Percentiles rank a stretch among this genome's conserved stretches.
These are phyloP conservation scores for Clusia tigrina DNA, from an alignment of 2,888 invertebrate genomes.

Conservation along the genomic window DNA sequence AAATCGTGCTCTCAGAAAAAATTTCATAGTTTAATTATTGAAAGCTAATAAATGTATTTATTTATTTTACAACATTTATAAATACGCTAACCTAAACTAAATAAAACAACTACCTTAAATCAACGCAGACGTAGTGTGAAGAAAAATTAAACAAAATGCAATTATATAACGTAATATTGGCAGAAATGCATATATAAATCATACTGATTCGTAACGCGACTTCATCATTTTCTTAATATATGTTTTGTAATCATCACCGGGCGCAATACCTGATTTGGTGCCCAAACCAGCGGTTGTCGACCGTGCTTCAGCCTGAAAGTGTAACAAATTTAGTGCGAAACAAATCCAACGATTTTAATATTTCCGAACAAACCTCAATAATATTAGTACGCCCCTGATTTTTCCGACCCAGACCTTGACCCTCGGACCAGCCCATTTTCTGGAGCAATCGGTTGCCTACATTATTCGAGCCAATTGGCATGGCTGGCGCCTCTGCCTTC, in stretches of 20 bases:
- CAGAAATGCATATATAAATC: conserved; percentile 23
- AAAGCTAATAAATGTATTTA: no score
- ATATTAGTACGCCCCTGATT: conserved; percentile 94
- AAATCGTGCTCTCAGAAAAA: no score
- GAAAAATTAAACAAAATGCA: no score
- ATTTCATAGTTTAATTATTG: no score
- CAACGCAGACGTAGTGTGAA: no score
- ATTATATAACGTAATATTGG: not conserved
- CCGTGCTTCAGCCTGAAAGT: conserved; percentile 63
- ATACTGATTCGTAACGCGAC: conserved; percentile 62
- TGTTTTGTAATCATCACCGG: conserved; percentile 63
- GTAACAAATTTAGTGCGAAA: not conserved
- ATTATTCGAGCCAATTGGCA: conserved; percentile 80
- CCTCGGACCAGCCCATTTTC: conserved; percentile 99
- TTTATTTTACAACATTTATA: no score
- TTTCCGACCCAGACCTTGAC: conserved; percentile 91
- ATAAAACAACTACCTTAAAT: no score
- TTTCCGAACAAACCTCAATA: conserved; percentile 73
- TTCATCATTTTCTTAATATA: conserved; percentile 66
- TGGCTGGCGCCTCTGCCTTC: conserved; percentile 57
- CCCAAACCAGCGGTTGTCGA: conserved; percentile 86
- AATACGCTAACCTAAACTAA: no score
- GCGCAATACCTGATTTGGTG: conserved; percentile 68
- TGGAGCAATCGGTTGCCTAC: conserved; percentile 94
- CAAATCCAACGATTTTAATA: not conserved